Percentiles rank a stretch among this genome's conserved stretches.
Conservation (phyloP, 2,888 invertebrate species). For the Ormyrus pomaceus region DNA sequence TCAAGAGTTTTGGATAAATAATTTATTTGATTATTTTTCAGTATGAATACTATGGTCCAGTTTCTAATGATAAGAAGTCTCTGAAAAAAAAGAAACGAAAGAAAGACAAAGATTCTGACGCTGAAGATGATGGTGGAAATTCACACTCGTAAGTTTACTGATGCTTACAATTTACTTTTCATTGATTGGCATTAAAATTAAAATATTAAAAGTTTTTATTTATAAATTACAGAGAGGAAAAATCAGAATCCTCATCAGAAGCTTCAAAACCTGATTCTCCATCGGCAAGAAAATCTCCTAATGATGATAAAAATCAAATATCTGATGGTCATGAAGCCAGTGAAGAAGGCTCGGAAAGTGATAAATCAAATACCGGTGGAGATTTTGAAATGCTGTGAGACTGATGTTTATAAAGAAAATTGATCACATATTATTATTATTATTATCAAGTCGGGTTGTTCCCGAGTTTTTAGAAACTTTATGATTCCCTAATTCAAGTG, state of each 20-base stretch:
- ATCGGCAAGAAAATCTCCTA: constrained; percentile 59
- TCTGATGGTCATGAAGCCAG: constrained; percentile 69
- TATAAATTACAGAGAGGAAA: constrained; percentile 56
- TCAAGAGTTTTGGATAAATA: no score
- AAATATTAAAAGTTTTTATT: constrained; percentile 13
- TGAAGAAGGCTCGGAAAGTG: constrained; percentile 83
- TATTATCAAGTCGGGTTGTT: constrained; percentile 31
- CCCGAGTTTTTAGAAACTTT: constrained; percentile 31
- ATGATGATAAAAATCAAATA: constrained; percentile 57
- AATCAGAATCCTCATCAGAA: constrained; percentile 58
- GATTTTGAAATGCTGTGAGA: constrained; percentile 90
- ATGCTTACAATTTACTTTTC: neutral
- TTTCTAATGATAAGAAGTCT: constrained; percentile 77
- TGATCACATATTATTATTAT: constrained; percentile 17
- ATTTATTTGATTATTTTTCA: constrained; percentile 68
- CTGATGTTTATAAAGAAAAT: constrained; percentile 40
- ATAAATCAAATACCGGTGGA: constrained; percentile 88
- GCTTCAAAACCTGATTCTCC: constrained; percentile 56
- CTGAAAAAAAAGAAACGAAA: constrained; percentile 85
- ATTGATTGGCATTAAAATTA: neutral
- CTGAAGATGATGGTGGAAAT: constrained; percentile 80
- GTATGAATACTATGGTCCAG: constrained; percentile 86
- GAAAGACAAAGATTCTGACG: constrained; percentile 89
- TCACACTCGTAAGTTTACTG: constrained; percentile 69
- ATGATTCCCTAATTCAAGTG: constrained; percentile 11